These are phyloP conservation scores for Toxotes jaculatrix DNA, from an alignment of 2,113 vertebrate species.

Conservation along the genomic window DNA sequence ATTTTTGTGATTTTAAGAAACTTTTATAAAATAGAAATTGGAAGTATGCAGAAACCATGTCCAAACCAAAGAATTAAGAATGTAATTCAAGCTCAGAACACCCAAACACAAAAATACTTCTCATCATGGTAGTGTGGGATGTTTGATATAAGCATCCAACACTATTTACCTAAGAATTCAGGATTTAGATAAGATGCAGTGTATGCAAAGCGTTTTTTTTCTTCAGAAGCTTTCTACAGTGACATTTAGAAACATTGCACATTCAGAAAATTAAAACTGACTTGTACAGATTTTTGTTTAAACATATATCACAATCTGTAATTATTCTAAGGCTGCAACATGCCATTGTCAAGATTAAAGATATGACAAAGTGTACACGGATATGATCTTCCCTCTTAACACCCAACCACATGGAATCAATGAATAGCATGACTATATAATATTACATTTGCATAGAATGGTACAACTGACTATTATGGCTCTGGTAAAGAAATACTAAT, in stretches of 20 bases:
- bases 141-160: background rate
- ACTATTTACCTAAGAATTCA: background rate
- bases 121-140: background rate
- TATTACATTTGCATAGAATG: background rate
- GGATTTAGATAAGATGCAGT: background rate
- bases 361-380: slow-evolving; percentile 25
- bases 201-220: background rate
- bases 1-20: background rate
- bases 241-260: background rate
- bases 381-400: slow-evolving; percentile 14
- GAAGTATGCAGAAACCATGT: slow-evolving; percentile 19
- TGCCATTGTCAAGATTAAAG: slow-evolving; percentile 19
- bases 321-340: slow-evolving; percentile 24
- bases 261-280: background rate
- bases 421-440: background rate
- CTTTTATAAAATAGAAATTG: slow-evolving; percentile 26
- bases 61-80: slow-evolving; percentile 19
- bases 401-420: too few relatives aligned
- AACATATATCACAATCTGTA: slow-evolving; percentile 21
- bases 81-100: slow-evolving; percentile 2
- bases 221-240: background rate
- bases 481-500: background rate
- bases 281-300: slow-evolving; percentile 20
- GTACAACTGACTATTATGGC: background rate
- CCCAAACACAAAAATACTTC: background rate